These are phyloP conservation scores for Silurus glanis DNA, from an alignment of 2,113 vertebrate genomes.

Conservation along the genomic window DNA sequence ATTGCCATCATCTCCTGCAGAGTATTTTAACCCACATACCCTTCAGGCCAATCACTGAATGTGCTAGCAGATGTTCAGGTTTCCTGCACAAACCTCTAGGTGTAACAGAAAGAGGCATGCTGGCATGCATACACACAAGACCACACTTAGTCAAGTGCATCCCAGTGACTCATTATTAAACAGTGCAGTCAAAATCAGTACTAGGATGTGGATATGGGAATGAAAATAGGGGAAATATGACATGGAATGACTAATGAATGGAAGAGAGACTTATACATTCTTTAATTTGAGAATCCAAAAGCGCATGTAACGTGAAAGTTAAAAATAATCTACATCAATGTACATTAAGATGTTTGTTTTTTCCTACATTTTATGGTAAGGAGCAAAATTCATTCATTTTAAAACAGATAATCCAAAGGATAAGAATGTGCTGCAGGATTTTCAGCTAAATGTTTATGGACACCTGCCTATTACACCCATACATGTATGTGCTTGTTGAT, in stretches of 20 bases:
- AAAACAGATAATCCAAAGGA: background rate
- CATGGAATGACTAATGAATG: constrained; percentile 50
- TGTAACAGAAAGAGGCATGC: constrained; percentile 17
- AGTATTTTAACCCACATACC: background rate
- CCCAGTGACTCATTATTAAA: background rate
- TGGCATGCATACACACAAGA: constrained; percentile 14
- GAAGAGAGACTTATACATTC: constrained; percentile 45
- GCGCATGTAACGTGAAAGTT: background rate
- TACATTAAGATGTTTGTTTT: background rate
- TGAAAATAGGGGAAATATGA: background rate
- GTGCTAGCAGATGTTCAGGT: background rate
- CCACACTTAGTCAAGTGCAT: background rate
- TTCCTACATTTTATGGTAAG: background rate
- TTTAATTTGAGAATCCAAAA: constrained; percentile 30
- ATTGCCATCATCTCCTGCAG: background rate
- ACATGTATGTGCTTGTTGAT: background rate
- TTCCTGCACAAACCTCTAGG: constrained; percentile 5
- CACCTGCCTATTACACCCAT: background rate
- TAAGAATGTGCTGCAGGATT: background rate
- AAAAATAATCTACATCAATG: no score
- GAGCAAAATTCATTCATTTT: background rate
- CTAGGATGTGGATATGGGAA: background rate
- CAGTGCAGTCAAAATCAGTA: background rate
- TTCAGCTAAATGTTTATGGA: background rate
- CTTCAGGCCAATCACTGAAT: background rate